Evolutionary conservation across 2,888 invertebrate genomes (phyloP).

Genomic region (Nephrotoma flavescens): DNA sequence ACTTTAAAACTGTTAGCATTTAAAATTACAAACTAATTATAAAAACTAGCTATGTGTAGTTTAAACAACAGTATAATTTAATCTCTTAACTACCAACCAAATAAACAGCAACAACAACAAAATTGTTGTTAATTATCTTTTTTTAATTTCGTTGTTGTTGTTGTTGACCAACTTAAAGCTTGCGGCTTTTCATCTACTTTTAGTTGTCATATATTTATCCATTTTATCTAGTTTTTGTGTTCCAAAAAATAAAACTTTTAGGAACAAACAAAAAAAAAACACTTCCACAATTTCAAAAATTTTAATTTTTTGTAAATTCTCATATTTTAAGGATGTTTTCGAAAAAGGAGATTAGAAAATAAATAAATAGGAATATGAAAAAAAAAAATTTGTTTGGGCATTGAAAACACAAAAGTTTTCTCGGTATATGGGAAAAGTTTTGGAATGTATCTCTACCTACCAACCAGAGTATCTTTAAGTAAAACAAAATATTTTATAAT

Average conservation of each 20-base stretch:
- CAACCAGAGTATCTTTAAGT: not conserved
- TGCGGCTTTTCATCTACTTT: not conserved
- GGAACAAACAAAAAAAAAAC: too few species aligned
- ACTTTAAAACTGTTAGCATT: too few species aligned
- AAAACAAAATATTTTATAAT: not conserved
- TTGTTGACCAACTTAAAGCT: not conserved
- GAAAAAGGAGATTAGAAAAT: not conserved
- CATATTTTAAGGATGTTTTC: not conserved
- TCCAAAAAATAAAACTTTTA: not conserved
- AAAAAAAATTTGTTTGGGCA: not conserved
- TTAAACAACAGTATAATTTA: not conserved
- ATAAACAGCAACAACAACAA: not conserved
- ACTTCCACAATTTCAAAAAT: not conserved
- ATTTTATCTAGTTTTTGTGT: too few species aligned
- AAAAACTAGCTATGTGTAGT: too few species aligned
- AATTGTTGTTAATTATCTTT: not conserved
- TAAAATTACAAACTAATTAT: too few species aligned
- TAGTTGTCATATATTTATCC: not conserved
- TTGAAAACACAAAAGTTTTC: not conserved
- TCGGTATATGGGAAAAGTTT: not conserved
- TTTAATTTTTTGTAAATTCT: not conserved
- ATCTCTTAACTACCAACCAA: not conserved
- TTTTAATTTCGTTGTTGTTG: not conserved
- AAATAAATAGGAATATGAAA: not conserved
- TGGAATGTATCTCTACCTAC: not conserved